phyloP scores from a whole-genome alignment of 2,888 invertebrate genomes.

The Ditylenchus weischeri region DNA sequence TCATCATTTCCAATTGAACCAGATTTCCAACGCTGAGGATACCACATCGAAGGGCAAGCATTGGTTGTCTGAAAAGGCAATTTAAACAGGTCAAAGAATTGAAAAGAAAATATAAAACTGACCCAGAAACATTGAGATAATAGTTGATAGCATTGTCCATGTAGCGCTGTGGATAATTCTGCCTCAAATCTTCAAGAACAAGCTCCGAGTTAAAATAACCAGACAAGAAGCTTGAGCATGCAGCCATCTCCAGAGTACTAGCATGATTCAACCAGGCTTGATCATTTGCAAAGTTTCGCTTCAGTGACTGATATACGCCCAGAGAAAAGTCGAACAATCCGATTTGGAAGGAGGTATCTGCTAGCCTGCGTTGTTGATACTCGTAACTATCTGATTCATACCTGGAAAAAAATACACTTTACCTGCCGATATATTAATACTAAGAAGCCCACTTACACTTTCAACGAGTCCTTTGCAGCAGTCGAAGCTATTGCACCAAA shows the following conservation, averaged over 20 bases:
- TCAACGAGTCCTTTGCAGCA: neutral
- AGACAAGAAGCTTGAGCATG: slow-evolving; percentile 32
- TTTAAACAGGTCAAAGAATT: too few species aligned
- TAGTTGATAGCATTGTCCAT: slow-evolving; percentile 90
- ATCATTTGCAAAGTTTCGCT: slow-evolving; percentile 91
- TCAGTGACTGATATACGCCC: slow-evolving; percentile 88
- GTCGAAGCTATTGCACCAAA: slow-evolving; percentile 62
- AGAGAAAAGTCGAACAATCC: slow-evolving; percentile 44
- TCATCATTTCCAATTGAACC: slow-evolving; percentile 73
- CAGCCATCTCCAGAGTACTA: slow-evolving; percentile 71
- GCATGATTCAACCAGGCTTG: slow-evolving; percentile 80
- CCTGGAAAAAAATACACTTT: too few species aligned
- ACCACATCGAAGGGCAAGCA: slow-evolving; percentile 31
- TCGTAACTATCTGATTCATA: slow-evolving; percentile 70
- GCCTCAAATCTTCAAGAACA: slow-evolving; percentile 52
- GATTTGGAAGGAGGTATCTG: slow-evolving; percentile 92
- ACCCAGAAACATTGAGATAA: slow-evolving; percentile 78
- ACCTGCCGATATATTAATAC: too few species aligned
- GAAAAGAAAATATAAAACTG: slow-evolving; percentile 64
- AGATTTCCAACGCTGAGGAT: slow-evolving; percentile 60
- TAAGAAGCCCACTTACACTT: too few species aligned
- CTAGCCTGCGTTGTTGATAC: slow-evolving; percentile 83
- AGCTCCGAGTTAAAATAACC: slow-evolving; percentile 1
- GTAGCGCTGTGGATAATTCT: slow-evolving; percentile 68
- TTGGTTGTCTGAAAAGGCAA: slow-evolving; percentile 26